Conservation (phyloP, 1,140 invertebrate species). For the Lasioglossum baleicum region DNA sequence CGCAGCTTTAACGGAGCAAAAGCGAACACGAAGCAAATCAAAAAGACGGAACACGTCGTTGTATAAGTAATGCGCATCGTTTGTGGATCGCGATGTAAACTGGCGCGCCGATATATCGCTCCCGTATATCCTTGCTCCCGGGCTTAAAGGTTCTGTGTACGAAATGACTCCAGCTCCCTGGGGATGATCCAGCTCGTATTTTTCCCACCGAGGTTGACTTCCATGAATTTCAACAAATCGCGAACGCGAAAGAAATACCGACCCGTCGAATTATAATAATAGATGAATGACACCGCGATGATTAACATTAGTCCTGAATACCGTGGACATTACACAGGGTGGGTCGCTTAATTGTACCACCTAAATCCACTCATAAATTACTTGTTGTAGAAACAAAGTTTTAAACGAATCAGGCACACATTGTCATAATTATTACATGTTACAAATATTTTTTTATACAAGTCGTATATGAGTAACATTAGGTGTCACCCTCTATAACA, state of each 20-base stretch:
- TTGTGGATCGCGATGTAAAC: constrained; percentile 46
- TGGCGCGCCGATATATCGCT: constrained; percentile 33
- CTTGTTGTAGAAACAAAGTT: too few relatives aligned
- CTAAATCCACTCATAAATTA: too few relatives aligned
- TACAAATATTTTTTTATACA: too few relatives aligned
- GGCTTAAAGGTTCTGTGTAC: constrained; percentile 17
- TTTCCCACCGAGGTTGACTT: background rate
- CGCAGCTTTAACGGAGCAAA: background rate
- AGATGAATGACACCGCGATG: background rate
- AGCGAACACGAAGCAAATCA: constrained; percentile 17
- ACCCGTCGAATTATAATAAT: background rate
- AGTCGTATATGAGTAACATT: too few relatives aligned
- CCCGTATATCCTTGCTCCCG: constrained; percentile 5
- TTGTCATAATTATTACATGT: too few relatives aligned
- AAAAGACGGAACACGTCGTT: constrained; percentile 34
- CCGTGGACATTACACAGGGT: too few relatives aligned
- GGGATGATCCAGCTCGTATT: constrained; percentile 31
- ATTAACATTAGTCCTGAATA: background rate
- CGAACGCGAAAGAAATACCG: background rate
- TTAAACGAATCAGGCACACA: too few relatives aligned
- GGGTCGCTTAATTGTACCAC: too few relatives aligned
- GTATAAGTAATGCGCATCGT: constrained; percentile 42
- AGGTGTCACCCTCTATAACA: too few relatives aligned
- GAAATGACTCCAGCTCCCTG: constrained; percentile 34
- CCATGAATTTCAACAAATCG: constrained; percentile 8